Base-by-base conservation (phyloP, 2,113 vertebrate genomes). In the Petrocephalus zakoni region DNA sequence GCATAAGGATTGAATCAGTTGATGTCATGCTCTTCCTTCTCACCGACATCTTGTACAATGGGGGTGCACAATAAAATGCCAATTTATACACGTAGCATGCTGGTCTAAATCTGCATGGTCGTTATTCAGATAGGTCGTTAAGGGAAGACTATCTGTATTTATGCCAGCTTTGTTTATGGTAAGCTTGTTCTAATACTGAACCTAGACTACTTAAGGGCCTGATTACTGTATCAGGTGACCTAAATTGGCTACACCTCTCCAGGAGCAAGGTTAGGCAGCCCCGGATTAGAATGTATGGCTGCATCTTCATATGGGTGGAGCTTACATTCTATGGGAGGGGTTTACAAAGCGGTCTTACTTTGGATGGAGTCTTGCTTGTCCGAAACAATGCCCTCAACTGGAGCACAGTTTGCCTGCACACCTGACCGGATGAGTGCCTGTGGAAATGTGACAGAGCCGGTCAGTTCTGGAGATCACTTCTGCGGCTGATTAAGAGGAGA, bases 381-480 rank as follows among this genome's bases (percentile, higher is more conserved):
- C 52, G 56, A 37, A 5, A 34, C 13, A 25, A 7, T 46, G 64
- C 3, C 21, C 51, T 78, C 34, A 25, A 2, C 7, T 15, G 19
- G 15, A 42, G 9, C 6, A 22, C 17, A 17, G 34, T 58, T 5
- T 22, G 49, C 37, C 68, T 89, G 64, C 89, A 87, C 84, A n/a
- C 89, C 89, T 42, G 89, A 51, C 13, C 89, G 49, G 5, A 87
- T 8, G 5, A 58, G 85, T 19, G 89, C 89, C 89, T 89, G n/a
- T 47, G 34, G 85, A 58, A 22, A 47, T 46, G 47, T 52, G 22
- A 84, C 22, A 25, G 58, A 64, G 25, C 11, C 22, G 37, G 22
- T 84, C 10, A 47, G 22, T 84, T 47, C 47, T 29, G 61, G 21
- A 83, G 47, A 34, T 61, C 19, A 61, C 49, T 87, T 42, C 19